phyloP scores from a whole-genome alignment of 2,888 invertebrate genomes.

The Harpagoxenus sublaevis region DNA sequence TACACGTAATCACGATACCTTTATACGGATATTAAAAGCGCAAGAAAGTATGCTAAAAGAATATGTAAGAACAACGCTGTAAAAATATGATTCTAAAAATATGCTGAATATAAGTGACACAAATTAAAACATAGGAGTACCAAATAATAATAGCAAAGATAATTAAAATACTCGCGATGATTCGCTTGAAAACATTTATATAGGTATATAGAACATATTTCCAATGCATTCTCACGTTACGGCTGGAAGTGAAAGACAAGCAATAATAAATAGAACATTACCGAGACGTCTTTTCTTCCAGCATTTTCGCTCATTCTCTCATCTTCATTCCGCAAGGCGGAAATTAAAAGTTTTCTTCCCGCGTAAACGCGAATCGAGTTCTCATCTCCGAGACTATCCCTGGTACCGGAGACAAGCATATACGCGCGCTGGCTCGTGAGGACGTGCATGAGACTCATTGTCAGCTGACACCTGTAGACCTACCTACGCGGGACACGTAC shows the following conservation, averaged over 20 bases:
- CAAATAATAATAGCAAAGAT: background rate
- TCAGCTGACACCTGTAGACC: slow-evolving; percentile 86
- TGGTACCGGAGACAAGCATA: slow-evolving; percentile 28
- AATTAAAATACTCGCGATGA: background rate
- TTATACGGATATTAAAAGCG: background rate
- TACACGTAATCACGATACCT: background rate
- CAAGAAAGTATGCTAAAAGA: background rate
- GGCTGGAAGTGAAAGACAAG: background rate
- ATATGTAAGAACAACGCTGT: background rate
- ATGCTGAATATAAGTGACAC: too few relatives aligned
- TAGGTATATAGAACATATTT: background rate
- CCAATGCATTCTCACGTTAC: background rate
- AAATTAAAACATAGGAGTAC: background rate
- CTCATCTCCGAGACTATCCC: slow-evolving; percentile 27
- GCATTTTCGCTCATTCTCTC: slow-evolving; percentile 76
- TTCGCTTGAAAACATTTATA: background rate
- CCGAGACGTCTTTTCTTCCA: slow-evolving; percentile 5
- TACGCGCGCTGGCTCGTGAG: slow-evolving; percentile 53
- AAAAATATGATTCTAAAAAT: background rate
- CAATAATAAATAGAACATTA: slow-evolving; percentile 4
- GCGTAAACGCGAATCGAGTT: slow-evolving; percentile 48
- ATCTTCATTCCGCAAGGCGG: slow-evolving; percentile 78
- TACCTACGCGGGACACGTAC: slow-evolving; percentile 70
- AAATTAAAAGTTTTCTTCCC: slow-evolving; percentile 84
- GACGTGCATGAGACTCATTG: slow-evolving; percentile 79